Conservation (phyloP, 2,797 vertebrate species). For the Cheracebus regulus region DNA sequence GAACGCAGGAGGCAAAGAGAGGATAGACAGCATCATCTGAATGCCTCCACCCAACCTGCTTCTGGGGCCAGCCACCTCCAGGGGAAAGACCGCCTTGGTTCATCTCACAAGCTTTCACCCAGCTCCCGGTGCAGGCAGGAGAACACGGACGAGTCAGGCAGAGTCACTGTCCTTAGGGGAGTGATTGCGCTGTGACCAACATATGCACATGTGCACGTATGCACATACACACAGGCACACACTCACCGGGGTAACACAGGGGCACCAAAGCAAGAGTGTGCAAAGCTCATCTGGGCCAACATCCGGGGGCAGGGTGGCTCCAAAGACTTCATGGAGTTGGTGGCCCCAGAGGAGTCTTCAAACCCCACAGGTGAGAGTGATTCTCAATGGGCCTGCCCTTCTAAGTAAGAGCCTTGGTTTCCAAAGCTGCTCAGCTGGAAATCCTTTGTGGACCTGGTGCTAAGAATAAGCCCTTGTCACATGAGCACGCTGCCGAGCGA, state of each 20-base stretch:
- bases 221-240: not conserved
- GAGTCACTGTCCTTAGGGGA: not conserved
- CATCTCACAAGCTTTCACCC: not conserved
- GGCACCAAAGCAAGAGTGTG: not conserved
- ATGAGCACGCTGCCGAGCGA: not conserved
- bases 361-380: not conserved
- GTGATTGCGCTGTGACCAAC: not conserved
- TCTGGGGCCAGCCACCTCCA: not conserved
- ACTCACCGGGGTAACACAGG: not conserved
- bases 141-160: not conserved
- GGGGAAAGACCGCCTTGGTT: not conserved
- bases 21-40: not conserved
- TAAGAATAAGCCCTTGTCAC: constrained; percentile 5
- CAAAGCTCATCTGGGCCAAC: not conserved
- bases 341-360: not conserved
- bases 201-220: accelerated
- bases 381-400: not conserved
- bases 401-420: not conserved
- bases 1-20: not conserved
- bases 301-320: not conserved
- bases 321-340: not conserved
- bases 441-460: not conserved
- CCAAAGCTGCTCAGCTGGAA: not conserved
- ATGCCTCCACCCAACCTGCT: not conserved
- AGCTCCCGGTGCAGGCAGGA: not conserved